Evolutionary conservation across 2,888 invertebrate genomes (phyloP), one percentile per base, ranked within the genome.

Genomic region (Dynastes grantii): DNA sequence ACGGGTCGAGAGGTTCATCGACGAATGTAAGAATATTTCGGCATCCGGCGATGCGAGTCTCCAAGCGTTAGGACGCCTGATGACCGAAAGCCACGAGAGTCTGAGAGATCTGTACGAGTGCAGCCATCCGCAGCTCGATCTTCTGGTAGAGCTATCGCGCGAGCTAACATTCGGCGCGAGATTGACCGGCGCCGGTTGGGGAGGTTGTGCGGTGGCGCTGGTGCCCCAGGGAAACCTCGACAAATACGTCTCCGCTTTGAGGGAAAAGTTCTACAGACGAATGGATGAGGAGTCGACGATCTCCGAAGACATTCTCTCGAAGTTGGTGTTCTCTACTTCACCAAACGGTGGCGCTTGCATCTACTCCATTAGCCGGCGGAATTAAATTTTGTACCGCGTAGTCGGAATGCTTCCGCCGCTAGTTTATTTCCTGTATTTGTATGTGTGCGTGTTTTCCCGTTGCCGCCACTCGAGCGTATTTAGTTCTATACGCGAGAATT

Each of bases 131-230:
- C 93, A 95, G 85, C 90, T 99, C 82, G 98, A 99, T 88, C 85
- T 91, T 78, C 91, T 99, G 29, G 96, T 98, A 27, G 90, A 93
- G 45, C 88, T 95, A 85, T 95, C 95, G 8, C 90, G 91, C 80
- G 92, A 93, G 71, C 80, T 86, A 53, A 83, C 88, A 27, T 90
- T 92, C n/a, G 95, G 97, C 61, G 95, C 96, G n/a, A 92, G 99
- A 73, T 90, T 99, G 55, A 99, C 99, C 1, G 99, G 99, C 51
- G 99, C 99, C 84, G 95, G 95, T 6, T 99, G 99, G 99, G 99
- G 99, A 53, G 99, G 99, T 4, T 99, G 98, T 88, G 93, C 95
- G 76, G 97, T 99, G 11, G 97, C 97, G 22, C 89, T 98, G 82
- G 93, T 96, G 76, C 91, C 92, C 0, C 91, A 91, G 78, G 91